Base-by-base conservation (phyloP, 2,888 invertebrate genomes). In the Pristionchus mayeri region DNA sequence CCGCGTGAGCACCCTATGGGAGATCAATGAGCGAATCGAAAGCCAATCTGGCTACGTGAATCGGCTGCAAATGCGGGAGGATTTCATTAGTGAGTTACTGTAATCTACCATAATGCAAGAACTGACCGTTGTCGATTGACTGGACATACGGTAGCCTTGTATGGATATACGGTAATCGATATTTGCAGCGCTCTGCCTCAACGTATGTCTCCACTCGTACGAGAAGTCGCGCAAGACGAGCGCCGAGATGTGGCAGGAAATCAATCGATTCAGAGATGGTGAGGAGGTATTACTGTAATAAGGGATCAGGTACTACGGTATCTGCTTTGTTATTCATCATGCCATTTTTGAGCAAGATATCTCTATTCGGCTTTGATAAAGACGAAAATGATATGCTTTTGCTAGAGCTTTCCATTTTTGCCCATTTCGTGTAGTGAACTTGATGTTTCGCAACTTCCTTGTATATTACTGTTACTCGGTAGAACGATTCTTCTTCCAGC, bases 231-330 rank as follows among this genome's bases (percentile, higher is more conserved):
- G 76, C 48, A 76, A 76, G 30, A 48, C 48, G 24, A 48, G 27
- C 50, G 16, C 21, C 3, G 76, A 76, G 30, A 76, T 76, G 76
- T 48, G 50, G 76, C 11, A 24, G 50, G 76, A 76, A 30, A 76
- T 76, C 44, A 11, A 76, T 48, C 76, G 76, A 76, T 76, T 76
- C 50, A 48, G 76, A 48, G 76, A 76, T n/a, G 76, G 76, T 76
- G n/a, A n/a, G 76, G 7, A 44, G 9, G 3, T 18, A 3, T 1
- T 75, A 75, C 75, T n/a, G 48, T 76, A n/a, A n/a, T n/a, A n/a
- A 76, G 44, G n/a, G n/a, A n/a, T n/a, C n/a, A n/a, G n/a, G n/a
- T n/a, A n/a, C n/a, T n/a, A n/a, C n/a, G n/a, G n/a, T n/a, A n/a
- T n/a, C n/a, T n/a, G n/a, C n/a, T n/a, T n/a, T n/a, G n/a, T n/a